Percentiles rank a stretch among this genome's conserved stretches.
Conservation (phyloP, 2,797 vertebrate genomes). For the Microctenopoma steveboyesi region DNA sequence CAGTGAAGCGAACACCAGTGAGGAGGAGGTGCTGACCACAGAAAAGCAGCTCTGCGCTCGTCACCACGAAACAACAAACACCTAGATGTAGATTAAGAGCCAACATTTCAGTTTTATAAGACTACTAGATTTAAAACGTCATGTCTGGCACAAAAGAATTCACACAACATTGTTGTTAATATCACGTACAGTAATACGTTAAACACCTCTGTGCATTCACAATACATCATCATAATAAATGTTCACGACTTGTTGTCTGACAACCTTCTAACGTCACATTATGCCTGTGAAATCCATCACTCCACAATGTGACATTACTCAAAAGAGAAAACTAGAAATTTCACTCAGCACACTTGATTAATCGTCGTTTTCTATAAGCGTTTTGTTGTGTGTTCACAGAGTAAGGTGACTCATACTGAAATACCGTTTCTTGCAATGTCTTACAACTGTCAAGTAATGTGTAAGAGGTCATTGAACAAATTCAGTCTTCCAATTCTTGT, state of each 20-base stretch:
- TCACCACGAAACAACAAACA: conserved; percentile 2
- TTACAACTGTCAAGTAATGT: conserved; percentile 26
- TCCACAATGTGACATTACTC: conserved; percentile 1
- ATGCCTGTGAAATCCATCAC: conserved; percentile 23
- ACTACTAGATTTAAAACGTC: not conserved
- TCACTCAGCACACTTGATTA: conserved; percentile 17
- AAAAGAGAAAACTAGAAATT: conserved; percentile 5
- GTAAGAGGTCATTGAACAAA: conserved; percentile 8
- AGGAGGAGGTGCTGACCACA: conserved; percentile 27
- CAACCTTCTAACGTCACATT: conserved; percentile 37
- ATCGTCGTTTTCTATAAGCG: not conserved
- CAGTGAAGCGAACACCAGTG: conserved; percentile 1
- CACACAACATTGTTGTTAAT: conserved; percentile 41
- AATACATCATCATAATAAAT: conserved; percentile 55
- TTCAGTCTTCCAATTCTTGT: not conserved
- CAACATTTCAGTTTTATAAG: not conserved
- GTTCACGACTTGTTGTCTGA: conserved; percentile 53
- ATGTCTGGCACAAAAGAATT: not conserved
- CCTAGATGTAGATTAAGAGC: not conserved
- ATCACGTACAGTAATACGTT: conserved; percentile 42
- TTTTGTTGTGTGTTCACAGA: conserved; percentile 12
- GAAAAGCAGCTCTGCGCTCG: conserved; percentile 2
- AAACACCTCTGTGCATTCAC: conserved; percentile 48
- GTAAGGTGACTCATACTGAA: conserved; percentile 53
- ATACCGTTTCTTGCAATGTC: conserved; percentile 5